A percentile compares a stretch with the other conserved stretches of the same genome.
Conservation (phyloP, 2,888 invertebrate species). For the Buathra laborator region DNA sequence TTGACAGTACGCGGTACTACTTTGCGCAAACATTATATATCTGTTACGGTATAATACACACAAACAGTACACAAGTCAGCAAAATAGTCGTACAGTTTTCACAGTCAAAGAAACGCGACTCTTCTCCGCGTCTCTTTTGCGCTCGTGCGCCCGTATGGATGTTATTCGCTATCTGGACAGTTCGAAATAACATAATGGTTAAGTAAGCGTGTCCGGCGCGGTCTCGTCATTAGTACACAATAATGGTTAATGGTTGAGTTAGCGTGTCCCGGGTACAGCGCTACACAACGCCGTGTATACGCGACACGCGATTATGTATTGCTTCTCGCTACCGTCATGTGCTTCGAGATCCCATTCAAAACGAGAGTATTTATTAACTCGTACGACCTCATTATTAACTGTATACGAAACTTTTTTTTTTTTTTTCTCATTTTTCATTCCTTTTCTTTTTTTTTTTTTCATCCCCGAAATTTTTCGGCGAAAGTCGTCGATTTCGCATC, state of each 20-base stretch:
- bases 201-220: constrained; percentile 79
- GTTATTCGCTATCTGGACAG: constrained; percentile 19
- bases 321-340: constrained; percentile 18
- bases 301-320: constrained; percentile 63
- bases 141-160: not conserved
- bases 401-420: constrained; percentile 23
- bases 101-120: constrained; percentile 50
- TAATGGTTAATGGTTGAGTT: constrained; percentile 80
- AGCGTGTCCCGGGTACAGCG: constrained; percentile 73
- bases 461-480: no score
- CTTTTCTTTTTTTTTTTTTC: no score
- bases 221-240: constrained; percentile 79
- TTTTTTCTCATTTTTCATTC: not conserved
- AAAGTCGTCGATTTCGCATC: no score
- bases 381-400: constrained; percentile 3
- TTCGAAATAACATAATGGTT: constrained; percentile 74
- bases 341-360: constrained; percentile 2
- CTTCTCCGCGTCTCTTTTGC: constrained; percentile 26
- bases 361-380: constrained; percentile 10
- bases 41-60: not conserved
- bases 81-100: constrained; percentile 12
- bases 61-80: not conserved
- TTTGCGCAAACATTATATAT: not conserved
- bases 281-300: constrained; percentile 32
- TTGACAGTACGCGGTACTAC: not conserved